Evolutionary conservation across 2,113 vertebrate species (phyloP).

Genomic region (Corythaixoides concolor): DNA sequence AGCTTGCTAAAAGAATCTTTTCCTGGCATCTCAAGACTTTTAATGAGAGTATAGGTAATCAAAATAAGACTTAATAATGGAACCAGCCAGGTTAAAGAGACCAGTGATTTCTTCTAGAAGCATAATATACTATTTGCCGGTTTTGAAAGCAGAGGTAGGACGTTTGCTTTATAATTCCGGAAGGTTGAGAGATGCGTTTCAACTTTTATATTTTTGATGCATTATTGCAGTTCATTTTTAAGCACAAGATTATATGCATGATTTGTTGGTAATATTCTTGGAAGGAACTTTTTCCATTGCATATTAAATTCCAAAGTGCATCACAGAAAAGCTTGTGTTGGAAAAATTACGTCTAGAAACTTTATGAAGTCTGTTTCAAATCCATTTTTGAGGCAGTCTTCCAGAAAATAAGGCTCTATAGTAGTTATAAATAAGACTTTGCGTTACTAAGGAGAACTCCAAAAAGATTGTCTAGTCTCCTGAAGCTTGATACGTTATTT

Average conservation of each 20-base stretch:
- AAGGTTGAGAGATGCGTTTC: not conserved
- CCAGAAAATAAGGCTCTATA: not conserved
- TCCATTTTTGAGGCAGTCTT: slow-evolving; percentile 43
- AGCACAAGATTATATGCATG: not conserved
- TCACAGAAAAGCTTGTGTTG: not conserved
- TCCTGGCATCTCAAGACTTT: slow-evolving; percentile 72
- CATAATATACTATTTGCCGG: not conserved
- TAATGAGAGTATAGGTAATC: slow-evolving; percentile 60
- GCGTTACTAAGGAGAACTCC: not conserved
- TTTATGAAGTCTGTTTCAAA: slow-evolving; percentile 47
- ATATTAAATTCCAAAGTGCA: slow-evolving; percentile 30
- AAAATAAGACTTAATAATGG: slow-evolving; percentile 55
- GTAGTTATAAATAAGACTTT: not conserved
- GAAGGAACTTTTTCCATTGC: slow-evolving; percentile 44
- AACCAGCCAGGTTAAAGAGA: slow-evolving; percentile 47
- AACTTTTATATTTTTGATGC: not conserved
- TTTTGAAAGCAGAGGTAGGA: not conserved
- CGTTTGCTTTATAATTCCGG: not conserved
- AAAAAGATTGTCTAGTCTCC: not conserved
- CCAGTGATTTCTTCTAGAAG: not conserved
- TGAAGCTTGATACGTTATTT: not conserved
- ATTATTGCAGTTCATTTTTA: slow-evolving; percentile 43
- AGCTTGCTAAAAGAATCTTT: slow-evolving; percentile 63
- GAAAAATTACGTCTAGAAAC: slow-evolving; percentile 21
- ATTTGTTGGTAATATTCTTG: slow-evolving; percentile 40